Base-by-base conservation (phyloP, 2,888 invertebrate genomes). In the Phyllotreta cruciferae region DNA sequence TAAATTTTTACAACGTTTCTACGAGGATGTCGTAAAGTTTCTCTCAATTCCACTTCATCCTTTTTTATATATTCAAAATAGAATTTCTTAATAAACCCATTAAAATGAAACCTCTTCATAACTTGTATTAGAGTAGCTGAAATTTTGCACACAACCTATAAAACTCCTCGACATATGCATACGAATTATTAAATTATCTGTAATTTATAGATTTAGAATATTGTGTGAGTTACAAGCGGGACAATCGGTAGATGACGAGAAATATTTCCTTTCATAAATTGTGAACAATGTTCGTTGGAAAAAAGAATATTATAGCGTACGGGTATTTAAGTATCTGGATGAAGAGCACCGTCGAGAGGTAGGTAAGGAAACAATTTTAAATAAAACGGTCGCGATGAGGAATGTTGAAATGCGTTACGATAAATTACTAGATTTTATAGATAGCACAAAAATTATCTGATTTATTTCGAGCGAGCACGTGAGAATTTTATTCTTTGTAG, bases 361-460 rank as follows among this genome's bases (percentile, higher is more conserved):
- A 56, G 42, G 62, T 60, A 50, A 60, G 67, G 64, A 64, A 66
- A 64, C 66, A 68, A 66, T 66, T 66, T 68, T 63, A 68, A 66
- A 68, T 66, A 66, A 68, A 66, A 66, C 66, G 66, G 66, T 64
- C 67, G 61, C 65, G 35, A 56, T 35, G 63, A 47, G 69, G 71
- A 71, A 72, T 72, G 71, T 66, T 70, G 70, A 71, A 72, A 70
- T 70, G 69, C 70, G 68, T 70, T 67, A 70, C 68, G 65, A 71
- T 71, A 72, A 71, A 72, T 72, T 70, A 69, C 70, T 72, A 71
- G 69, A 71, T 72, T 71, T 72, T 68, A 70, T 70, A 71, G 70
- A 69, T 73, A 71, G 70, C 71, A 67, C 71, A 72, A 73, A 73
- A 73, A 73, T 73, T 56, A 62, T 68, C 68, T 73, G 72, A 73